Evolutionary conservation across 2,888 invertebrate genomes (phyloP), one percentile per base, ranked within the genome.

Genomic region (Dryomyza anilis): DNA sequence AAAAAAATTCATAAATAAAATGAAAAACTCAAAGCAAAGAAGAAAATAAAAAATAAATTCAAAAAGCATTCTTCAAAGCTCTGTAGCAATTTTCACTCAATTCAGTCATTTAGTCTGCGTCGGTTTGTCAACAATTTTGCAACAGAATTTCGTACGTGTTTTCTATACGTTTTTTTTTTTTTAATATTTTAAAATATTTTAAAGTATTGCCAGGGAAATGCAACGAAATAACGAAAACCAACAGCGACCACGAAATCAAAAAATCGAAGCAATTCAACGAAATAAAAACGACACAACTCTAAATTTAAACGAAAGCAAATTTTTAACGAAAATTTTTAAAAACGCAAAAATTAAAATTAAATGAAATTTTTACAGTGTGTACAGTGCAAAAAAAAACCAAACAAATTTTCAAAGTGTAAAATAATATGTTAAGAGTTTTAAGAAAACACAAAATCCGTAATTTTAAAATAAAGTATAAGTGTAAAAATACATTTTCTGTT

Each of bases 391-490:
- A 8, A 45, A 46, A 58, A 27, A 33, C 10, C 16, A 16, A 39
- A 36, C n/a, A 14, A 56, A 56, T 23, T 19, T 3, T 53, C 16
- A 29, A 14, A 12, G 21, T 33, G 21, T 25, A 23, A 19, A 39
- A 36, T 14, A n/a, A 29, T 58, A 46, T 45, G 29, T 58, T 58
- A 19, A 58, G 58, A 46, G 58, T 27, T 10, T 4, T 25, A 27
- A 25, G 12, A 21, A 48, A 27, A 10, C 46, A 21, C n/a, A 45
- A 12, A 12, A 16, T 53, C 14, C 12, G 6, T 10, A 16, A 21
- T 16, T 4, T 21, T 52, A 27, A 30, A 33, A 53, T 53, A 12
- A 63, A 58, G 58, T 57, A 64, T 61, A 67, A 62, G 23, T 60
- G 27, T 43, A n/a, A n/a, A n/a, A n/a, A n/a, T n/a, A n/a, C n/a